Base-by-base conservation (phyloP, 2,113 vertebrate genomes). In the Tamias sibiricus region DNA sequence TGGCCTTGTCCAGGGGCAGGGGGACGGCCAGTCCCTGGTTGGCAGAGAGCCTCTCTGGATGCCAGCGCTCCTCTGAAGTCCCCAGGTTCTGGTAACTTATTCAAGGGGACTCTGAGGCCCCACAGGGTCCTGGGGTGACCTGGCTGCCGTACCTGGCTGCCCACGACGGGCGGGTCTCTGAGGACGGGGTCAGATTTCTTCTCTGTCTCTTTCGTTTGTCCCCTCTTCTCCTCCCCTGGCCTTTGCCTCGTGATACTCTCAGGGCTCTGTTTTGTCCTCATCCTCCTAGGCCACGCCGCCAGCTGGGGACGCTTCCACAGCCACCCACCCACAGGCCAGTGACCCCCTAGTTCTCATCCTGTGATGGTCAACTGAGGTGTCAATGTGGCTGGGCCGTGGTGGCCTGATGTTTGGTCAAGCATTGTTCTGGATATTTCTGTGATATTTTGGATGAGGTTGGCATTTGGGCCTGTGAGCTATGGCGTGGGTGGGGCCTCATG, bases 391-490 rank as follows among this genome's bases (percentile, higher is more conserved):
- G 32, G 88, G 37, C 35, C 12, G 42, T 9, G 2, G 4, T 71
- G 42, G 35, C 69, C 28, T 57, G 16, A 76, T 88, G 44, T 49
- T 77, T 86, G 30, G 40, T 62, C 24, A 72, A 57, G 88, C 24
- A 30, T 44, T 77, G 35, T 82, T 92, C 52, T 87, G 42, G 57
- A 54, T 95, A 24, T 92, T 94, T 91, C 47, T 68, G 30, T 35
- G 62, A 82, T 80, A 26, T 52, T 68, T 90, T 37, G 40, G 47
- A 47, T 83, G 91, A 82, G 10, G 75, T 75, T 62, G 40, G 64
- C 28, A 47, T 91, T 44, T 52, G 75, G 54, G 30, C 75, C 11
- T 66, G 40, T 62, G 49, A 26, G 57, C 32, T 44, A 22, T 14
- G 62, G 49, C 37, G 37, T 35, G 17, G 24, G 64, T 10, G 75